phyloP scores from a whole-genome alignment of 2,888 invertebrate genomes.

The Athalia rosae region DNA sequence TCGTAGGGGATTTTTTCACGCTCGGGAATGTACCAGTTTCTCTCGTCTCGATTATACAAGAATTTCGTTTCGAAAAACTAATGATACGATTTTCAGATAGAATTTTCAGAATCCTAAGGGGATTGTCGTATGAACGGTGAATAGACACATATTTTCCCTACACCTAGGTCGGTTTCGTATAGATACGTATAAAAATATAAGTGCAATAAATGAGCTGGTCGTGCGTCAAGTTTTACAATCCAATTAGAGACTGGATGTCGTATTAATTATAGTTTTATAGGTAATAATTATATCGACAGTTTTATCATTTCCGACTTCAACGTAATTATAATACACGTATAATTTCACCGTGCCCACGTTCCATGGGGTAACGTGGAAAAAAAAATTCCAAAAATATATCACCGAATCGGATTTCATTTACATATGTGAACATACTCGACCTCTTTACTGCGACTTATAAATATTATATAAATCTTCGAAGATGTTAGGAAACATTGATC shows the following conservation, averaged over 20 bases:
- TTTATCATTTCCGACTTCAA: slow-evolving; percentile 34
- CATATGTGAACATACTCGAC: no score
- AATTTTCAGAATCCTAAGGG: no score
- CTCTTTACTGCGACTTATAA: no score
- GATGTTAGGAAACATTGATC: no score
- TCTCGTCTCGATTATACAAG: no score
- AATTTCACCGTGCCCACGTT: no score
- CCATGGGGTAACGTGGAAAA: no score
- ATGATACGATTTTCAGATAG: background rate
- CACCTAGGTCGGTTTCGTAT: background rate
- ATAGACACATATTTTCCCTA: background rate
- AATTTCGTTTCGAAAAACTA: background rate
- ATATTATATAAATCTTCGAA: no score
- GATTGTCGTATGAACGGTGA: background rate
- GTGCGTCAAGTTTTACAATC: slow-evolving; percentile 39
- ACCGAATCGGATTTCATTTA: no score
- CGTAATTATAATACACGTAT: background rate
- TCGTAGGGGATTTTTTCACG: no score
- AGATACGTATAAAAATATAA: background rate
- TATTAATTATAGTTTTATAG: slow-evolving; percentile 41
- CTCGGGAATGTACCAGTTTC: no score
- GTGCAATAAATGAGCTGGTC: background rate
- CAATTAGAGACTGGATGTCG: slow-evolving; percentile 35
- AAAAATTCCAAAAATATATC: no score
- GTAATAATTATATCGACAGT: slow-evolving; percentile 44